Evolutionary conservation across 2,888 invertebrate genomes (phyloP).

Genomic region (Augochlorella aurata): DNA sequence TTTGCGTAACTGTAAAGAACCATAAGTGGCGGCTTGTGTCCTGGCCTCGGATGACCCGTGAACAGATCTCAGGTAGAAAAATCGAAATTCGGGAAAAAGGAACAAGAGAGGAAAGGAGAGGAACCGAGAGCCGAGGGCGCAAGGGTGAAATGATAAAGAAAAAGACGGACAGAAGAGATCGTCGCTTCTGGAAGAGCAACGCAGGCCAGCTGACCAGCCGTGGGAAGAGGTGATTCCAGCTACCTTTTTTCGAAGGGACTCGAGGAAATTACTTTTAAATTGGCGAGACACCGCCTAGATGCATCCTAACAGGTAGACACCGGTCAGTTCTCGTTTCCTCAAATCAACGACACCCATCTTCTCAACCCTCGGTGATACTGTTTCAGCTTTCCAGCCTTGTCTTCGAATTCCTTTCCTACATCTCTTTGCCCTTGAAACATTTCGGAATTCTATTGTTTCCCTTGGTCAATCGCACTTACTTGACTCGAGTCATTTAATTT

Average conservation of each 20-base stretch:
- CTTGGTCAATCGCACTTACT: background rate
- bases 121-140: slow-evolving; percentile 39
- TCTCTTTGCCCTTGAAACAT: background rate
- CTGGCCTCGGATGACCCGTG: slow-evolving; percentile 71
- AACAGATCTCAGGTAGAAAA: slow-evolving; percentile 75
- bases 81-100: slow-evolving; percentile 74
- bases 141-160: slow-evolving; percentile 50
- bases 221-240: slow-evolving; percentile 76
- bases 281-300: slow-evolving; percentile 70
- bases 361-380: background rate
- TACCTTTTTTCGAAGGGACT: slow-evolving; percentile 62
- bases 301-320: slow-evolving; percentile 67
- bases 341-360: slow-evolving; percentile 24
- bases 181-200: slow-evolving; percentile 66
- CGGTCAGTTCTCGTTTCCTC: slow-evolving; percentile 58
- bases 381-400: background rate
- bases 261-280: slow-evolving; percentile 80
- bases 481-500: background rate
- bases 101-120: slow-evolving; percentile 18
- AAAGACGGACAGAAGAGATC: slow-evolving; percentile 68
- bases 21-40: slow-evolving; percentile 60
- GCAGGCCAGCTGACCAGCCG: slow-evolving; percentile 81
- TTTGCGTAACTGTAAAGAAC: slow-evolving; percentile 75
- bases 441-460: background rate
- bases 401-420: background rate